Conservation (phyloP, 2,888 invertebrate species). For the Acanthococcus lagerstroemiae region DNA sequence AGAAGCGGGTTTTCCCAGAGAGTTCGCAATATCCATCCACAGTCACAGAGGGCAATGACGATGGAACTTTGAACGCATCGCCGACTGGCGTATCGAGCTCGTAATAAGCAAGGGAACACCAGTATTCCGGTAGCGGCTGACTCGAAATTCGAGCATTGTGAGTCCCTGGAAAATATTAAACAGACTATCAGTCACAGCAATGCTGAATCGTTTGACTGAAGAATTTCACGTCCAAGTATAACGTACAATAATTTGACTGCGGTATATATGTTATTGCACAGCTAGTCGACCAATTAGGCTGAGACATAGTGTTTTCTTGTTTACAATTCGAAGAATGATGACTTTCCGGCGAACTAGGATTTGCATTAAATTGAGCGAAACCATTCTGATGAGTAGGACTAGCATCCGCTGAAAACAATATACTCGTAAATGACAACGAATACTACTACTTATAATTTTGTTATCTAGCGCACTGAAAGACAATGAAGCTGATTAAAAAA, state of each 20-base stretch:
- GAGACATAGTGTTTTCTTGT: constrained; percentile 26
- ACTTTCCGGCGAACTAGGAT: constrained; percentile 16
- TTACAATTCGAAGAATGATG: constrained; percentile 11
- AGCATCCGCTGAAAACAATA: background rate
- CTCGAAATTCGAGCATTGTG: constrained; percentile 53
- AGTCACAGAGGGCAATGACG: constrained; percentile 82
- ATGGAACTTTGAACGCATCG: constrained; percentile 79
- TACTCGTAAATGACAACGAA: too few relatives aligned
- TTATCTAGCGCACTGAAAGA: too few relatives aligned
- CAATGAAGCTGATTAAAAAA: too few relatives aligned
- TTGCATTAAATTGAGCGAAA: constrained; percentile 10
- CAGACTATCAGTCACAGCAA: background rate
- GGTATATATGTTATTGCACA: constrained; percentile 85
- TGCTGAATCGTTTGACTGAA: background rate
- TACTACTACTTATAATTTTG: too few relatives aligned
- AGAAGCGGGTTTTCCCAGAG: constrained; percentile 92
- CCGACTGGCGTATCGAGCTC: constrained; percentile 96
- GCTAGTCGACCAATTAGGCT: constrained; percentile 36
- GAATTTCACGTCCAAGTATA: background rate
- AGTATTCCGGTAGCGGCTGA: constrained; percentile 89
- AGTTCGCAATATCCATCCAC: constrained; percentile 97
- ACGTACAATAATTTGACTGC: constrained; percentile 33
- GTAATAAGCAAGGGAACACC: constrained; percentile 99
- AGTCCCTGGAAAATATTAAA: background rate
- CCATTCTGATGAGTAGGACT: constrained; percentile 27